Base-by-base conservation (phyloP, 1,140 invertebrate genomes). In the Lasioglossum albipes region DNA sequence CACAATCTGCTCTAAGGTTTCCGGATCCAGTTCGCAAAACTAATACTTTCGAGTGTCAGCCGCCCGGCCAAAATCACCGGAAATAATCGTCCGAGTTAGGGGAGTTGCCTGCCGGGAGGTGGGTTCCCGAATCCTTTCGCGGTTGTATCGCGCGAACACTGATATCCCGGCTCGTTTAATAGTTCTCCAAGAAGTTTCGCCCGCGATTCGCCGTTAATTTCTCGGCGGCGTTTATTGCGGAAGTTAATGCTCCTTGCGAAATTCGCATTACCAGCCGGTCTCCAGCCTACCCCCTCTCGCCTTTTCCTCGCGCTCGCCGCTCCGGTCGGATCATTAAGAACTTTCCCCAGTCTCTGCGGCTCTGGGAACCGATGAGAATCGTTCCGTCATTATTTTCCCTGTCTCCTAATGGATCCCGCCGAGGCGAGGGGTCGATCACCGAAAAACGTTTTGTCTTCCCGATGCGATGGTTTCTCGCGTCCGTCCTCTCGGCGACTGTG, bases 221-320 rank as follows among this genome's bases (percentile, higher is more conserved):
- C 83, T 81, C 64, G 49, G 57, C 52, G 13, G 83, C 83, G 59
- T 85, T 85, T 85, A 85, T 81, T 78, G 74, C 79, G 42, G 27
- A 62, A 82, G 73, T 82, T 82, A 85, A 27, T 75, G 69, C 65
- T 62, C 6, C 82, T 85, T 85, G 70, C n/a, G 74, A 85, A 85
- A 85, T 85, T 85, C 70, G 31, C 84, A 78, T 85, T 85, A 71
- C 83, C 42, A 49, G 68, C 61, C 54, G 20, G 22, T 64, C 59
- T 49, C 64, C 67, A 31, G 42, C 5, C 10, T 22, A 27, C 57
- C n/a, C n/a, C 27, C 31, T n/a, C 22, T 41, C 16, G 61, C 7
- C n/a, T 22, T 27, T 12, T 20, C 20, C 10, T 20, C 16, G 70
- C 20, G 7, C 12, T 16, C 12, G 12, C 18, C 52, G 45, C 7